Evolutionary conservation across 2,888 invertebrate genomes (phyloP), one percentile per base, ranked within the genome.

Genomic region (Eupithecia subfuscata): DNA sequence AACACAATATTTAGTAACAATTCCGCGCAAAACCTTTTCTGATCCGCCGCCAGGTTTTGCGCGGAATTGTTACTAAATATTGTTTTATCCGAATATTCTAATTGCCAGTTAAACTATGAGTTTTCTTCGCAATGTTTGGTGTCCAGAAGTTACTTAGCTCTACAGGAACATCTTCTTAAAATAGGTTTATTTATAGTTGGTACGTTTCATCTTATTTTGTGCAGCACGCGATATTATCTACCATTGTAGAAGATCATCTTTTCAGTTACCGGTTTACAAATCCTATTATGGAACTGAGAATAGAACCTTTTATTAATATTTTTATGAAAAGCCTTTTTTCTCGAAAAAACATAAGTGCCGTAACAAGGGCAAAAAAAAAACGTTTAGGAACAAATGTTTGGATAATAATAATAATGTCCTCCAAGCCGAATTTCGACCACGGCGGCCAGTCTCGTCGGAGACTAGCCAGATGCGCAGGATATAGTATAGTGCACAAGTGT

Each of bases 141-240:
- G 70, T 77, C 77, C 70, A 75, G 34, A 69, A 16, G 7, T 4
- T 71, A 18, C 25, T 68, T 18, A 12, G 34, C 69, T 45, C 70
- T 34, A n/a, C 7, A 34, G 5, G 8, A 68, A 25, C 43, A 77
- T 40, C 75, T 78, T 77, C 86, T 85, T 85, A 81, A 85, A 86
- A 87, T 85, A 84, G 82, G 81, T 77, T 83, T 84, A 85, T 86
- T 81, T 80, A 80, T 80, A 30, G 78, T 60, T 64, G 45, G 67
- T 72, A 72, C 69, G 73, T 78, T 77, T 78, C 75, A 73, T 77
- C 73, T 77, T 69, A 78, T 79, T 74, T 73, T 74, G 69, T 74
- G 67, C 67, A 76, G 18, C 78, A 78, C 78, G 75, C 78, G 64
- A 76, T 64, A 34, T 73, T 52, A 64, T 56, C 70, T 60, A 16